Evolutionary conservation across 2,888 invertebrate genomes (phyloP).

Genomic region (Rhopalosiphum nymphaeae): DNA sequence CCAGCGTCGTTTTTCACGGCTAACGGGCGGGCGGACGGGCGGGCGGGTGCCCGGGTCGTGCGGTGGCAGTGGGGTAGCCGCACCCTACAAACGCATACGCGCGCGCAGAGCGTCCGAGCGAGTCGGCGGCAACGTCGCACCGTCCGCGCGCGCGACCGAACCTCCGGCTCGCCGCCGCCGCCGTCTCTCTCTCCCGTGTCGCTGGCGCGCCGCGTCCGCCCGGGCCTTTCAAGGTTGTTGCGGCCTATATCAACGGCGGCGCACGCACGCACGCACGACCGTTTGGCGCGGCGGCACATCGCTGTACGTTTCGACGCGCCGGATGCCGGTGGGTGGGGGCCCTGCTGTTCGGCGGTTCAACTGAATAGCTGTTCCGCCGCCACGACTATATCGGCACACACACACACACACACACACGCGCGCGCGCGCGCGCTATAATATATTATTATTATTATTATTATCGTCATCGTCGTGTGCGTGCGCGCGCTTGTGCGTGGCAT

Average conservation of each 20-base stretch:
- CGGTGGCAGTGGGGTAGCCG: slow-evolving; percentile 13
- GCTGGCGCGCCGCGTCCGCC: neutral
- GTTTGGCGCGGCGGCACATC: neutral
- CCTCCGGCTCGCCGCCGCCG: neutral
- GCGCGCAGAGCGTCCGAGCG: neutral
- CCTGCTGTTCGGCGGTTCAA: neutral
- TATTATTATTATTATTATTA: neutral
- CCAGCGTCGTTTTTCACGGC: slow-evolving; percentile 3
- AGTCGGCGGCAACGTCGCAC: slow-evolving; percentile 30
- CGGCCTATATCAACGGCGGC: neutral
- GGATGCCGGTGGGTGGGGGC: neutral
- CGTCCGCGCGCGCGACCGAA: neutral
- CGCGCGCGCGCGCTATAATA: no score
- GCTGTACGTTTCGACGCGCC: neutral
- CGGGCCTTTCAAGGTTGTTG: slow-evolving; percentile 25
- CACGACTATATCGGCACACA: neutral
- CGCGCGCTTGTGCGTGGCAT: neutral
- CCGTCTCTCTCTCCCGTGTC: neutral
- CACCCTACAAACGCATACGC: slow-evolving; percentile 29
- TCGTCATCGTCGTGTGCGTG: neutral
- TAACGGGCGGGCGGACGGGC: neutral
- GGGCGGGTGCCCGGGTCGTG: neutral
- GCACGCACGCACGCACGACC: neutral
- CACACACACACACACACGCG: no score
- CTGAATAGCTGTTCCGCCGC: slow-evolving; percentile 22